These are phyloP conservation scores for Halyomorpha halys DNA, from an alignment of 1,140 invertebrate genomes.

Conservation along the genomic window DNA sequence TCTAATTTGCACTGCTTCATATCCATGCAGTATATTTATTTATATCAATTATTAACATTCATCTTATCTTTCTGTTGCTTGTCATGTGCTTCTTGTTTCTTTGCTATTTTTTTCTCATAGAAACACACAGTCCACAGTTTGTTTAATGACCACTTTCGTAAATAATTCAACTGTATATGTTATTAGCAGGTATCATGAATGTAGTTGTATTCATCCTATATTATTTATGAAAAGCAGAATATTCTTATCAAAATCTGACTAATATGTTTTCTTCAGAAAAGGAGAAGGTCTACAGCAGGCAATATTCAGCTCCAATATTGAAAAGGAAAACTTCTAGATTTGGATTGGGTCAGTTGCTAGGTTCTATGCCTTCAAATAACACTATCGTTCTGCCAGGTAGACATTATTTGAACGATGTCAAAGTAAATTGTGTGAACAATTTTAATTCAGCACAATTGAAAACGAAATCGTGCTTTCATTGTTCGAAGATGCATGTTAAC, in stretches of 20 bases:
- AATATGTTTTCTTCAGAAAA: conserved; percentile 49
- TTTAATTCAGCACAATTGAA: conserved; percentile 1
- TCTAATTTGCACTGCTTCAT: conserved; percentile 3
- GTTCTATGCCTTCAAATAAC: conserved; percentile 37
- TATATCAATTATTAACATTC: conserved; percentile 1
- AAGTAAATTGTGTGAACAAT: conserved; percentile 2
- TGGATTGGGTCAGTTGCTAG: conserved; percentile 76
- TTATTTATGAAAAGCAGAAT: background rate
- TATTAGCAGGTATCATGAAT: too few relatives aligned
- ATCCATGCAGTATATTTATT: conserved; percentile 9
- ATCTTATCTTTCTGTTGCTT: conserved; percentile 5
- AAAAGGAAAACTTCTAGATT: conserved; percentile 86
- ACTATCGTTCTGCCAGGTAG: conserved; percentile 37
- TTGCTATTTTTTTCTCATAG: background rate
- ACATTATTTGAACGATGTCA: conserved; percentile 31
- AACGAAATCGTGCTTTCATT: conserved; percentile 9
- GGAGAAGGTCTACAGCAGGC: conserved; percentile 80
- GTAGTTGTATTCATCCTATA: too few relatives aligned
- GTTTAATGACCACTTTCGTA: background rate
- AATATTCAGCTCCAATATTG: conserved; percentile 78
- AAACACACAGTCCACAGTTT: conserved; percentile 1
- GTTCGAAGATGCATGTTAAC: background rate
- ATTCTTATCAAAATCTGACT: conserved; percentile 6
- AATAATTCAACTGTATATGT: too few relatives aligned
- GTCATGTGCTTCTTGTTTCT: conserved; percentile 4